These are phyloP conservation scores for Notothenia rossii DNA, from an alignment of 2,113 vertebrate species.

Conservation along the genomic window DNA sequence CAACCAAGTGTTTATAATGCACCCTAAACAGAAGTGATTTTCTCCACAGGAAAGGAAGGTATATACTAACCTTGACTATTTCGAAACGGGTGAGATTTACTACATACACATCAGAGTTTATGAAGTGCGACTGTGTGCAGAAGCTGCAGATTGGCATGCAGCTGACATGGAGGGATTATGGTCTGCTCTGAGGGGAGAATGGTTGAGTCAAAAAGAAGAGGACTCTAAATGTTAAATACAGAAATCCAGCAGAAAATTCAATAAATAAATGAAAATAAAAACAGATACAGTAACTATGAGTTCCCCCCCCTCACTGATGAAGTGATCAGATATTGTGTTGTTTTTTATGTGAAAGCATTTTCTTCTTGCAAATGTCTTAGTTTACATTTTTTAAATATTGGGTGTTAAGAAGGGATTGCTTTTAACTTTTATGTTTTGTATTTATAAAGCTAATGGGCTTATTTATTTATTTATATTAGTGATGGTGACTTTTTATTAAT, in stretches of 20 bases:
- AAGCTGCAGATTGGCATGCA: conserved; percentile 26
- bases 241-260: conserved; percentile 44
- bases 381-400: conserved; percentile 70
- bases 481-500: conserved; percentile 75
- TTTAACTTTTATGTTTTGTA: conserved; percentile 77
- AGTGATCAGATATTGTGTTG: conserved; percentile 61
- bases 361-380: conserved; percentile 64
- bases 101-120: conserved; percentile 27
- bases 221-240: conserved; percentile 23
- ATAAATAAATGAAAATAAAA: conserved; percentile 71
- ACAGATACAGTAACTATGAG: conserved; percentile 42
- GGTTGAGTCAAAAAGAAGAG: conserved; percentile 5
- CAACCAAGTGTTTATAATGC: conserved; percentile 65
- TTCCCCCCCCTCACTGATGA: conserved; percentile 41
- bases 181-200: conserved; percentile 32
- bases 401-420: conserved; percentile 64
- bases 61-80: conserved; percentile 36
- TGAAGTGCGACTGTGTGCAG: conserved; percentile 34
- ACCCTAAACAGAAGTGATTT: conserved; percentile 48
- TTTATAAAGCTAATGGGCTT: conserved; percentile 77
- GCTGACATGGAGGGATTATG: conserved; percentile 22
- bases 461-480: conserved; percentile 78
- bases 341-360: conserved; percentile 64
- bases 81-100: conserved; percentile 46
- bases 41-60: conserved; percentile 30